Conservation (phyloP, 2,113 vertebrate genomes). For the Bettongia penicillata region DNA sequence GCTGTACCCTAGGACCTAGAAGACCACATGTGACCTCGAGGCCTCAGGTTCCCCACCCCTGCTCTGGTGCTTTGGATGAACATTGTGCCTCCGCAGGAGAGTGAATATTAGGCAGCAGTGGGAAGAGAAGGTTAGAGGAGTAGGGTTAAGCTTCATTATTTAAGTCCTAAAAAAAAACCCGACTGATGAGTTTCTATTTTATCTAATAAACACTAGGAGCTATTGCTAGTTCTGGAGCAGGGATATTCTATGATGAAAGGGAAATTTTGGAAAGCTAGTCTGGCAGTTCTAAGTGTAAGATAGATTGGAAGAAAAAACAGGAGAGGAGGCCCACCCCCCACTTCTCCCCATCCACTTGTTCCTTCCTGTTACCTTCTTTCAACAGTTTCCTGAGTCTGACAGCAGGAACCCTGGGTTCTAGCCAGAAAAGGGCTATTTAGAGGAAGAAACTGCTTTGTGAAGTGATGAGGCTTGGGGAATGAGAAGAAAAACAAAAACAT, state of each 20-base stretch:
- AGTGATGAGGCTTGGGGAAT: slow-evolving; percentile 18
- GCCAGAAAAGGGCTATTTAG: slow-evolving; percentile 26
- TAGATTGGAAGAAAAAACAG: not conserved
- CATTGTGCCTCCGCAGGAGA: not conserved
- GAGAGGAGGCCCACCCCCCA: not conserved
- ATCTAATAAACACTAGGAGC: not conserved
- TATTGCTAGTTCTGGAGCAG: not conserved
- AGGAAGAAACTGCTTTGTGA: not conserved
- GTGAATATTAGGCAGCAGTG: not conserved
- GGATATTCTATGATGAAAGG: not conserved
- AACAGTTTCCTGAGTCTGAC: slow-evolving; percentile 15
- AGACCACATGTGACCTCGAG: no score
- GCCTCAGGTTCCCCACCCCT: no score
- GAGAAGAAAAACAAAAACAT: slow-evolving; percentile 4
- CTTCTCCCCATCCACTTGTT: not conserved
- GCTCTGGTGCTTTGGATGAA: not conserved
- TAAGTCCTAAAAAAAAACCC: not conserved
- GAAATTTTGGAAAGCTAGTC: not conserved
- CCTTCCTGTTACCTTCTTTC: slow-evolving; percentile 11
- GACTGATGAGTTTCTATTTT: not conserved
- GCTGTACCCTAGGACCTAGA: no score
- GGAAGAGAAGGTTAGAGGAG: not conserved
- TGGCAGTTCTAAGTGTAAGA: not conserved
- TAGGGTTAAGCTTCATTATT: not conserved
- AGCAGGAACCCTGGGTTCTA: not conserved